Base-by-base conservation (phyloP, 2,888 invertebrate genomes). In the Acleris cristana region DNA sequence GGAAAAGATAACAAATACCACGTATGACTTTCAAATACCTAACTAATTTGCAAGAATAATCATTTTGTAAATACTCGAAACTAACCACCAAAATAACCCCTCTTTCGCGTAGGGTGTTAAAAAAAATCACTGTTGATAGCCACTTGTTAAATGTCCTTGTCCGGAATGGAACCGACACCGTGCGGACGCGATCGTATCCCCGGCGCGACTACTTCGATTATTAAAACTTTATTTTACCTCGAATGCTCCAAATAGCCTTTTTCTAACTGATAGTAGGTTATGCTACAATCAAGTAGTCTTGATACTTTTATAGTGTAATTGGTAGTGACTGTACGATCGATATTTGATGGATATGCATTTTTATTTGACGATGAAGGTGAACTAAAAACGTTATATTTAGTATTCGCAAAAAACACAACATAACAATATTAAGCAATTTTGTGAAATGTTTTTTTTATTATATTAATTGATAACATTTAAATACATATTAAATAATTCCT, bases 191-290 rank as follows among this genome's bases (percentile, higher is more conserved):
- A 66, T 73, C 84, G 80, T 86, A 82, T 81, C 85, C 72, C 76
- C 75, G 69, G 75, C 78, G 72, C 74, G 74, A 90, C 90, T 89
- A 87, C 76, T 78, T 72, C 80, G 78, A 82, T 85, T 86, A 87
- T 81, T 83, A 84, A 79, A 75, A 78, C 83, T 84, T 84, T 86
- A 84, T 86, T 86, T 84, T 85, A 80, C 79, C 78, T 80, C 77
- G 74, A 76, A 72, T 68, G 40, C 40, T 40, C 40, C 40, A 40
- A 40, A 12, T 40, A 75, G 74, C 72, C 82, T 85, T 87, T 88
- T 85, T 85, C 85, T 80, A 73, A 75, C 78, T 80, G 78, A 77
- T 76, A 79, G 77, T 76, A 72, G 74, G 69, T 76, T 56, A 67
- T 81, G 81, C 66, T 48, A 34, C 65, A 80, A 69, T 48, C 23